A percentile compares a stretch with the other conserved stretches of the same genome.
Conservation (phyloP, 1,140 invertebrate genomes). For the Brachionus asplanchnoidis region DNA sequence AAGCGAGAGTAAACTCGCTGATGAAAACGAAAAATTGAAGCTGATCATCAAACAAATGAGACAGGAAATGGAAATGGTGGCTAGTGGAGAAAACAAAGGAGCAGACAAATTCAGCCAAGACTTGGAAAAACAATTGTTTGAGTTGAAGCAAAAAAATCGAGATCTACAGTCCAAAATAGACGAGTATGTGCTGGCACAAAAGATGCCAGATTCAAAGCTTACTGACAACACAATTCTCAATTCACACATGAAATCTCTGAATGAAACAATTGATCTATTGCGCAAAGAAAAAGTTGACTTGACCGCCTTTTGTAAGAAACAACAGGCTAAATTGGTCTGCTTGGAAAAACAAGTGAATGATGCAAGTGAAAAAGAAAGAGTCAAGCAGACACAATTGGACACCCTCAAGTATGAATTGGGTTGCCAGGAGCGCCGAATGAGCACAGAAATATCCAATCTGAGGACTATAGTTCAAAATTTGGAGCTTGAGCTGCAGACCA, state of each 20-base stretch:
- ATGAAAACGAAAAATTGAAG: slow-evolving; percentile 50
- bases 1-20: background rate
- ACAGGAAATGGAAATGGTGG: slow-evolving; percentile 52
- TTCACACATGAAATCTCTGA: slow-evolving; percentile 51
- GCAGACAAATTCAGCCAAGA: background rate
- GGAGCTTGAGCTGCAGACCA: slow-evolving; percentile 51
- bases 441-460: slow-evolving; percentile 48
- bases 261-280: slow-evolving; percentile 48
- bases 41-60: slow-evolving; percentile 52
- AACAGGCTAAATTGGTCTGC: slow-evolving; percentile 50
- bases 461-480: slow-evolving; percentile 48
- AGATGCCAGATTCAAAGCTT: background rate
- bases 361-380: slow-evolving; percentile 47
- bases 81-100: slow-evolving; percentile 41
- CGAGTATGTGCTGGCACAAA: slow-evolving; percentile 45
- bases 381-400: slow-evolving; percentile 52
- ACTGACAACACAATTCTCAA: slow-evolving; percentile 44
- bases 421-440: slow-evolving; percentile 46
- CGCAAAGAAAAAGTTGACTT: slow-evolving; percentile 52
- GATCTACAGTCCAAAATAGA: slow-evolving; percentile 47
- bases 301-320: slow-evolving; percentile 51
- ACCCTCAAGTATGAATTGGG: slow-evolving; percentile 48
- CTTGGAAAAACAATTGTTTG: slow-evolving; percentile 45
- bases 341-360: slow-evolving; percentile 48
- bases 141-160: slow-evolving; percentile 48